Conservation (phyloP, 2,888 invertebrate species). For the Loripinus fragilis region DNA sequence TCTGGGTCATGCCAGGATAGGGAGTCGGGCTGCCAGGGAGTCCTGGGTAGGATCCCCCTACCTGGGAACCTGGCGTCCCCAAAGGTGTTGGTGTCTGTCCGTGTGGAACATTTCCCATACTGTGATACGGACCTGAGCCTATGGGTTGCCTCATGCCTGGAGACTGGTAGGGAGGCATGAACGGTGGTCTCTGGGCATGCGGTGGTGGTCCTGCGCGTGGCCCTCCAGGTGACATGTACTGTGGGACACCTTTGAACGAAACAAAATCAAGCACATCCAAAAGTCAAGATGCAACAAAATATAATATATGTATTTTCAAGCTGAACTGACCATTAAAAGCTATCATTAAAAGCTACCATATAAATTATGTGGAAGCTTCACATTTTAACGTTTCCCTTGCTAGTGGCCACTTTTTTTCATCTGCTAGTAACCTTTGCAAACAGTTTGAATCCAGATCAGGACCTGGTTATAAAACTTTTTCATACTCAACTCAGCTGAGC, state of each 20-base stretch:
- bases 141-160: conserved; percentile 48
- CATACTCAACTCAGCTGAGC: too few species aligned
- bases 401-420: too few species aligned
- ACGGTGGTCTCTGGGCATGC: conserved; percentile 45
- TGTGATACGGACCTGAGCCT: conserved; percentile 57
- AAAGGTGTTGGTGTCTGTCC: conserved; percentile 57
- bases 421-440: too few species aligned
- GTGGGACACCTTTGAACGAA: conserved; percentile 59
- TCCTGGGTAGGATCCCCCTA: conserved; percentile 44
- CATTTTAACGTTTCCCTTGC: too few species aligned
- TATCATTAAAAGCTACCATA: background rate
- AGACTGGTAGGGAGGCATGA: conserved; percentile 61
- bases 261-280: conserved; percentile 58
- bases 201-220: conserved; percentile 37
- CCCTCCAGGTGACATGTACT: conserved; percentile 53
- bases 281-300: conserved; percentile 38
- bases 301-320: conserved; percentile 15
- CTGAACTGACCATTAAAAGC: background rate
- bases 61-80: conserved; percentile 46
- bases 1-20: conserved; percentile 56
- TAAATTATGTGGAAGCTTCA: too few species aligned
- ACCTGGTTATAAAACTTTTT: too few species aligned
- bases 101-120: conserved; percentile 58
- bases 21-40: conserved; percentile 52
- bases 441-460: too few species aligned